Evolutionary conservation across 2,797 vertebrate species (phyloP).

Genomic region (Takifugu ocellatus): DNA sequence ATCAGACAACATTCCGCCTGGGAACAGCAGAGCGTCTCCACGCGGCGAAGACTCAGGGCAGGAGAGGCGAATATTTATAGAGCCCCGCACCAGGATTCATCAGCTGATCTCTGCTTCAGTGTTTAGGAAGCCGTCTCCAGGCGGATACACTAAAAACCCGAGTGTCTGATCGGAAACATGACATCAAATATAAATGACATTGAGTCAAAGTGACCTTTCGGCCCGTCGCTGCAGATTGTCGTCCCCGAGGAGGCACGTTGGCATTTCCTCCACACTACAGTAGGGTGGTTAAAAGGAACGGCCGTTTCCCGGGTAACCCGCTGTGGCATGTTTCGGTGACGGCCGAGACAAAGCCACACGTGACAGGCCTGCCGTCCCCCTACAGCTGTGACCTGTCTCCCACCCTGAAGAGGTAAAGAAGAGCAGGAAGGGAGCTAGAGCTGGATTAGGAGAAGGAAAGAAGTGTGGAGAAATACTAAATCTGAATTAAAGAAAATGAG

Average conservation of each 20-base stretch:
- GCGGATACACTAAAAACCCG: conserved; percentile 31
- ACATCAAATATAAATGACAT: conserved; percentile 41
- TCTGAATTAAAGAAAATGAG: neutral
- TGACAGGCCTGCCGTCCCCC: conserved; percentile 66
- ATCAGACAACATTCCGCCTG: conserved; percentile 71
- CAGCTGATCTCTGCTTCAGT: conserved; percentile 60
- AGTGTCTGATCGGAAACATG: conserved; percentile 59
- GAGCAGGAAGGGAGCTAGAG: conserved; percentile 34
- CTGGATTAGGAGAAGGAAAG: conserved; percentile 14
- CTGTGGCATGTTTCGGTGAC: conserved; percentile 64
- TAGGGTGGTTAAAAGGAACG: conserved; percentile 37
- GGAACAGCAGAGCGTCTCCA: conserved; percentile 65
- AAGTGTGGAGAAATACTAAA: neutral
- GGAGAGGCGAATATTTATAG: conserved; percentile 78
- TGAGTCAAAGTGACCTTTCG: conserved; percentile 66
- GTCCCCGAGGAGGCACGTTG: conserved; percentile 38
- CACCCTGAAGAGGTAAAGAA: conserved; percentile 53
- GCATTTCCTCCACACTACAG: conserved; percentile 58
- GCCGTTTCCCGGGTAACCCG: conserved; percentile 59
- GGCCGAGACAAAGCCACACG: conserved; percentile 64
- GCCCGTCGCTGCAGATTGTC: conserved; percentile 45
- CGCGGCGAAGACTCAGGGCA: conserved; percentile 54
- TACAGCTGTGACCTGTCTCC: conserved; percentile 75
- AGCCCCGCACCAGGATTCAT: conserved; percentile 55
- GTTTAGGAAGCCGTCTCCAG: conserved; percentile 1